These are phyloP conservation scores for Drosophila biarmipes DNA, from an alignment of 1,140 invertebrate species.

Conservation along the genomic window DNA sequence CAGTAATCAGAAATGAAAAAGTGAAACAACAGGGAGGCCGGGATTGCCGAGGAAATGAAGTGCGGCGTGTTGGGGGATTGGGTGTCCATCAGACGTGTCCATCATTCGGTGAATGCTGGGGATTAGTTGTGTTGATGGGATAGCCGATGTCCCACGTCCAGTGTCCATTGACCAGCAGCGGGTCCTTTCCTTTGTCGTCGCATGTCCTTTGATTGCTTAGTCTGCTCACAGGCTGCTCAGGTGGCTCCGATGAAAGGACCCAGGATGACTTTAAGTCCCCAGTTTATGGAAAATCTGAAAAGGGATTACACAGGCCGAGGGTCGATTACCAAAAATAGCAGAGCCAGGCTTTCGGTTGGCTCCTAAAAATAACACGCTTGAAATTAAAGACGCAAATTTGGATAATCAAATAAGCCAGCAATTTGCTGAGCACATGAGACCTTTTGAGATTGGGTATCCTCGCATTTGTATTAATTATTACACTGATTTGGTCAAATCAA, in stretches of 20 bases:
- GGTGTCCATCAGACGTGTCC: conserved; percentile 47
- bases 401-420: background rate
- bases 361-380: conserved; percentile 3
- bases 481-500: too few species aligned
- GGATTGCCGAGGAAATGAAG: conserved; percentile 23
- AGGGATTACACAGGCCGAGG: conserved; percentile 1
- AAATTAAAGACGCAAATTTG: background rate
- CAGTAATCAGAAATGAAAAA: conserved; percentile 49
- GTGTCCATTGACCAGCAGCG: conserved; percentile 5
- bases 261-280: conserved; percentile 19
- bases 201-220: conserved; percentile 32
- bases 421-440: too few species aligned
- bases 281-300: conserved; percentile 35
- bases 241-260: conserved; percentile 32
- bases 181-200: conserved; percentile 30
- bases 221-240: conserved; percentile 27
- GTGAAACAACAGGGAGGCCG: conserved; percentile 39
- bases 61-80: conserved; percentile 7
- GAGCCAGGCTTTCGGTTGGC: background rate
- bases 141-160: conserved; percentile 29
- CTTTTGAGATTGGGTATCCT: too few species aligned
- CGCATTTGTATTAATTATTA: too few species aligned
- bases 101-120: conserved; percentile 62
- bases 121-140: conserved; percentile 69
- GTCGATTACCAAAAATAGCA: conserved; percentile 7